These are phyloP conservation scores for Morpho achilles DNA, from an alignment of 2,888 invertebrate genomes.

Conservation along the genomic window DNA sequence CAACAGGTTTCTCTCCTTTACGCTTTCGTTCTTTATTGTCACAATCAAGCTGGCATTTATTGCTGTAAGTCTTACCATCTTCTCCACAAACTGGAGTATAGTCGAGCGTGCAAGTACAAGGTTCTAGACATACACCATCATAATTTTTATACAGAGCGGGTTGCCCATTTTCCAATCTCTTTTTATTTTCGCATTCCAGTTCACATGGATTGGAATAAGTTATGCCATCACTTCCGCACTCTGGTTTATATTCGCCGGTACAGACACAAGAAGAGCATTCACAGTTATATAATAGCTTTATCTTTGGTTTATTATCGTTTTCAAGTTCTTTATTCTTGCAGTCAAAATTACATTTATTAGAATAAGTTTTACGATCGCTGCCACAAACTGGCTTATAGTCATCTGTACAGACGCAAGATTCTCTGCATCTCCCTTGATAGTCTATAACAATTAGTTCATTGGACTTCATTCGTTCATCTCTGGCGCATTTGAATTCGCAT, in stretches of 20 bases:
- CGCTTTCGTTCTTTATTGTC: constrained; percentile 21
- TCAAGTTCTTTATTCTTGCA: neutral
- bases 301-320: too few species aligned
- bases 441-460: constrained; percentile 10
- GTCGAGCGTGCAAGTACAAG: constrained; percentile 17
- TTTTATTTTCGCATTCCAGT: constrained; percentile 19
- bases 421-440: constrained; percentile 19
- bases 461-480: constrained; percentile 6
- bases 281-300: too few species aligned
- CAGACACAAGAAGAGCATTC: constrained; percentile 2
- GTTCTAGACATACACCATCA: constrained; percentile 19
- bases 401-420: constrained; percentile 25
- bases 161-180: constrained; percentile 12
- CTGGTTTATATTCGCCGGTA: neutral
- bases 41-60: constrained; percentile 28
- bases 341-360: constrained; percentile 31
- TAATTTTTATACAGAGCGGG: constrained; percentile 5
- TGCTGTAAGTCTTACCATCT: constrained; percentile 25
- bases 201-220: constrained; percentile 3
- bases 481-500: constrained; percentile 25
- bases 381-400: constrained; percentile 20
- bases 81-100: constrained; percentile 36
- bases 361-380: constrained; percentile 33
- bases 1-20: constrained; percentile 11
- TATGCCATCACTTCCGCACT: neutral